Base-by-base conservation (phyloP, 35 echinoderm and acorn worm genomes). In the Ophioderma brevispina region DNA sequence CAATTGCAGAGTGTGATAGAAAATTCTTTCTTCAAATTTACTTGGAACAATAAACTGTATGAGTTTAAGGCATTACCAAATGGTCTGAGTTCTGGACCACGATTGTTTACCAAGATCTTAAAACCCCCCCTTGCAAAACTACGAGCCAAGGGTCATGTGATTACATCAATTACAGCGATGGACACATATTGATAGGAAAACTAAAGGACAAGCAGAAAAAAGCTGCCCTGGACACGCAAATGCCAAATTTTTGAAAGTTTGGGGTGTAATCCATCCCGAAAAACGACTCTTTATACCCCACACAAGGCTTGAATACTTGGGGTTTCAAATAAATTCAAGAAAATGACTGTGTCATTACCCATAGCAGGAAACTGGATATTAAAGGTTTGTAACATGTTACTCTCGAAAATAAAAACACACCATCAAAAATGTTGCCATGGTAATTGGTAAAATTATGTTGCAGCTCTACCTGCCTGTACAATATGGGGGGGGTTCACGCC, bases 101-200 rank as follows among this genome's bases (percentile, higher is more conserved):
- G 91, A 8, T 19, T 97, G 0, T 97, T 93, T 85, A 97, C 95
- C 3, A 93, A 91, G 39, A 23, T 97, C 10, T 63, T 96, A n/a
- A n/a, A n/a, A 46, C 90, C 82, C 0, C 63, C 78, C 0, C 76
- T 92, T 3, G 75, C 87, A 3, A 52, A 33, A 23, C 52, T 92
- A 21, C 59, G 82, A 43, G 40, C 32, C 23, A 80, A n/a, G n/a
- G 84, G 78, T 25, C 38, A 87, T 80, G 23, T 80, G 15, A 0
- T 81, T 33, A 35, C 78, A 32, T 76, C 39, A n/a, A n/a, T 13
- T 92, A 87, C 33, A 81, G 87, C 6, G 91, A 92, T 75, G n/a
- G 78, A 87, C 52, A 70, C 78, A 40, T 31, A n/a, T n/a, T n/a
- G n/a, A n/a, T 81, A 6, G 38, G 87, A 15, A 79, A 87, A 23